A percentile compares a stretch with the other conserved stretches of the same genome.
Evolutionary conservation across 1,140 invertebrate genomes (phyloP).

Genomic region (Drosophila mojavensis): DNA sequence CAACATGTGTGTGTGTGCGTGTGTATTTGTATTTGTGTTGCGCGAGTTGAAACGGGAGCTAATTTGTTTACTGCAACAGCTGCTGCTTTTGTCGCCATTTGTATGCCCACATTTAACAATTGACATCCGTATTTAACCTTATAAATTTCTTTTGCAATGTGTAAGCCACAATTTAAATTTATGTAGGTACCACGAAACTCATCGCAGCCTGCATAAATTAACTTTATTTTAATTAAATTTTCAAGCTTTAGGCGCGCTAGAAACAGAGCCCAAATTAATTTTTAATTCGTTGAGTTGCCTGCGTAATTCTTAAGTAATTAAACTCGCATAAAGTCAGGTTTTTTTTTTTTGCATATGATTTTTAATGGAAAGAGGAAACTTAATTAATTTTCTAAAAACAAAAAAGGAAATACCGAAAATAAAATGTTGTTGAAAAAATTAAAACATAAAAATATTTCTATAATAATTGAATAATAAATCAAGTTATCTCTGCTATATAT

Average conservation of each 20-base stretch:
- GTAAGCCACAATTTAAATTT: slow-evolving; percentile 24
- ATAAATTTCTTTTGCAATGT: slow-evolving; percentile 26
- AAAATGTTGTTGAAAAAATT: too few species aligned
- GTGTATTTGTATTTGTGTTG: slow-evolving; percentile 13
- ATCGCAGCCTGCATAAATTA: slow-evolving; percentile 37
- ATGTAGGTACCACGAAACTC: not conserved
- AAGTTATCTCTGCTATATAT: too few species aligned
- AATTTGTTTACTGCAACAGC: slow-evolving; percentile 69
- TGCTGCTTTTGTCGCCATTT: slow-evolving; percentile 37
- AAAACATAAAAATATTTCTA: too few species aligned
- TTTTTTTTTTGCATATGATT: not conserved
- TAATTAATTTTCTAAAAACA: not conserved
- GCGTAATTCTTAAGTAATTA: slow-evolving; percentile 37
- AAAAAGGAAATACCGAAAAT: too few species aligned
- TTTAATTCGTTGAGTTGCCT: slow-evolving; percentile 17
- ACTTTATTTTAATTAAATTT: slow-evolving; percentile 49
- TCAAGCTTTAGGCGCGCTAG: slow-evolving; percentile 1
- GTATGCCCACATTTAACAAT: slow-evolving; percentile 19
- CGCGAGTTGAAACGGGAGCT: slow-evolving; percentile 67
- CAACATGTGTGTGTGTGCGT: slow-evolving; percentile 17
- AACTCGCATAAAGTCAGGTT: slow-evolving; percentile 18
- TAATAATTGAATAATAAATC: too few species aligned
- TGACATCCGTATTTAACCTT: slow-evolving; percentile 21
- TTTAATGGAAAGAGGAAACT: not conserved
- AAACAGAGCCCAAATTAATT: slow-evolving; percentile 16